phyloP scores from a whole-genome alignment of 2,113 vertebrate species.

The Hydrolagus affinis region DNA sequence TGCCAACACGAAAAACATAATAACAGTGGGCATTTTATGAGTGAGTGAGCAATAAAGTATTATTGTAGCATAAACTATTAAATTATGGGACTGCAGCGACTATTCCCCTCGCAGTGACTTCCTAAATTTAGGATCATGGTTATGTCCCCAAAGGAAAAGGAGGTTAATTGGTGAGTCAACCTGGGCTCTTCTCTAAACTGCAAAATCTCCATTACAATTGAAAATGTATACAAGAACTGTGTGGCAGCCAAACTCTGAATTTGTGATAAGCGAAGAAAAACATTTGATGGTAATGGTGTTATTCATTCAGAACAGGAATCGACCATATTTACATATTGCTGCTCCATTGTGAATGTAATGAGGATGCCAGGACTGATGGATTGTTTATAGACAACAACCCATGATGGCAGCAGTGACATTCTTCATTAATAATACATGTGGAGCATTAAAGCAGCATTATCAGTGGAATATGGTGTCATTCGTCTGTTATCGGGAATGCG shows the following conservation, averaged over 20 bases:
- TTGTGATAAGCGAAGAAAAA: not conserved
- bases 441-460: conserved; percentile 13
- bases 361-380: not conserved
- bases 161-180: not conserved
- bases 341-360: not conserved
- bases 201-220: not conserved
- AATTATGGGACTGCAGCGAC: no score
- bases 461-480: not conserved
- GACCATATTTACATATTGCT: not conserved
- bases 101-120: no score
- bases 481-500: not conserved
- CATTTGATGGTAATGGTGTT: not conserved
- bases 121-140: no score
- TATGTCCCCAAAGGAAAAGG: not conserved
- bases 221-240: not conserved
- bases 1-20: no score
- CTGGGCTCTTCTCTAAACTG: not conserved
- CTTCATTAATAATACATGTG: not conserved
- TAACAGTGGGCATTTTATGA: no score
- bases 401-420: not conserved
- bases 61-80: no score
- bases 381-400: not conserved
- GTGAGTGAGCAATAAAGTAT: no score
- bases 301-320: not conserved
- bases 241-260: not conserved